Percentiles rank a stretch among this genome's conserved stretches.
Conservation (phyloP, 2,888 invertebrate genomes). For the Sicus ferrugineus region DNA sequence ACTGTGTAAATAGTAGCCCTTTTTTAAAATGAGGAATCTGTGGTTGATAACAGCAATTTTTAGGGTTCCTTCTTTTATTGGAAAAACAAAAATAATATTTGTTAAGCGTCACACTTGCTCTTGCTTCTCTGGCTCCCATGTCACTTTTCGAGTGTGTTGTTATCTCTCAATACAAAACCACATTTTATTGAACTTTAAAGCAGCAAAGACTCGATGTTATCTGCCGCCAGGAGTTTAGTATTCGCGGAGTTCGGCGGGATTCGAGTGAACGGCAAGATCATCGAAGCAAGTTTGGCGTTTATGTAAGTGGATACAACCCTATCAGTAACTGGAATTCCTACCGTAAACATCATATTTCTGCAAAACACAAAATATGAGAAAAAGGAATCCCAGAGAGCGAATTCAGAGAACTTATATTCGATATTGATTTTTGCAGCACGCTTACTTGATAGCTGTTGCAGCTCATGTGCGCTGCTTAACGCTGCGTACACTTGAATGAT, state of each 20-base stretch:
- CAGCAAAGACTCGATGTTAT: background rate
- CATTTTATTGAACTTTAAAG: background rate
- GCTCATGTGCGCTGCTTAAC: background rate
- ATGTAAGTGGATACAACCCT: background rate
- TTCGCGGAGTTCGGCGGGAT: too few relatives aligned
- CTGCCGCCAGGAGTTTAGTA: background rate
- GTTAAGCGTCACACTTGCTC: too few relatives aligned
- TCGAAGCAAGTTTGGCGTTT: background rate
- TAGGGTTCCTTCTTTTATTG: too few relatives aligned
- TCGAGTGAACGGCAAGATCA: too few relatives aligned
- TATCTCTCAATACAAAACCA: background rate
- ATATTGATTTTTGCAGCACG: conserved; percentile 22
- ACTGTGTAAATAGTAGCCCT: too few relatives aligned
- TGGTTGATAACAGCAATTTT: too few relatives aligned
- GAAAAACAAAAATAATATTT: too few relatives aligned
- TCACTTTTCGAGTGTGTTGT: too few relatives aligned
- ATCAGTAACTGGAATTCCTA: conserved; percentile 11
- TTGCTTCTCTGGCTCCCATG: background rate
- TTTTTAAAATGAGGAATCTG: too few relatives aligned
- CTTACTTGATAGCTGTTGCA: conserved; percentile 23
- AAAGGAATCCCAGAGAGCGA: background rate
- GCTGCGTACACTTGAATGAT: conserved; percentile 2
- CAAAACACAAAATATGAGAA: background rate
- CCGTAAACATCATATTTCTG: background rate
- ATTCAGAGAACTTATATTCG: background rate